Evolutionary conservation across 30 jellyfish, hydroid and myxozoan genomes (phyloP), one percentile per base, ranked within the genome.

Genomic region (Hydractinia symbiolongicarpus): DNA sequence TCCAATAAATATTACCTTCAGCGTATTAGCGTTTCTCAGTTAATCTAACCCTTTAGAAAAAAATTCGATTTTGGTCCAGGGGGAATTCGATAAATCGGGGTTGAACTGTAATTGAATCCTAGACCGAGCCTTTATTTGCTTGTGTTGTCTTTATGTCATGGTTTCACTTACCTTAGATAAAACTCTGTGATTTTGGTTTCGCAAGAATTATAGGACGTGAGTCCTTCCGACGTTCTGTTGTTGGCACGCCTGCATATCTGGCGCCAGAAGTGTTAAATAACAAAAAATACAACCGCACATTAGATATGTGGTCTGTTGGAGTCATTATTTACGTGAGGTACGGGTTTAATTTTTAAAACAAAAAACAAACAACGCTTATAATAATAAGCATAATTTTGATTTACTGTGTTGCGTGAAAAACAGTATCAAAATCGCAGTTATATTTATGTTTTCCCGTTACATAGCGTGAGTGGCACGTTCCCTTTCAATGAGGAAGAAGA

Each of bases 221-320:
- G 61, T 93, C 98, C 7, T 93, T 93, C 66, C 95, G 98, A 8
- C 93, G 98, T 14, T 93, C 98, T 14, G 98, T 93, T 62, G 98
- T 93, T 79, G 98, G 98, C 10, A 93, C 98, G 10, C 98, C 98
- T 52, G 98, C 98, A n/a, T 93, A 93, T 73, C 81, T 93, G 49
- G 98, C 98, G 14, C 98, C 98, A 2, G 98, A 93, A 80, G 98
- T 93, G 9, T 86, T 93, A 9, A 93, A 83, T 82, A 93, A 93
- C 78, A 84, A 85, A 77, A 86, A 86, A 61, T 93, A 93, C 86
- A 93, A 93, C 78, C 80, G 98, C 57, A 83, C 98, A 7, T 73
- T 93, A 15, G 98, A 93, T 66, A 93, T 93, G 98, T 93, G 98
- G 98, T 93, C 98, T 0, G 98, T 93, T 50, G 98, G 98, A 50